Evolutionary conservation across 2,797 vertebrate genomes (phyloP).

Genomic region (Chelonia mydas): DNA sequence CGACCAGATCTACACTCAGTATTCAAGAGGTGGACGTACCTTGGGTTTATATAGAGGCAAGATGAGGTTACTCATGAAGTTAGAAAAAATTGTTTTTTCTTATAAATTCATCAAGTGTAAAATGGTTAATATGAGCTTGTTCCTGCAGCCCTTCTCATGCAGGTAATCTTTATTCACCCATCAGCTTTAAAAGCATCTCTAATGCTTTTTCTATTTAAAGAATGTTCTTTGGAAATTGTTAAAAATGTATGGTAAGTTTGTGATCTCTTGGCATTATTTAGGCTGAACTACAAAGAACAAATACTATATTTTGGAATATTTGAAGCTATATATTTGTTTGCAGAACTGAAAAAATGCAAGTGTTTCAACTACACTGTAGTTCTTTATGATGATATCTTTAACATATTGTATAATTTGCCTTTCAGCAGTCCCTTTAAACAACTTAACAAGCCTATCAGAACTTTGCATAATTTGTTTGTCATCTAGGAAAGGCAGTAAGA

Average conservation of each 20-base stretch:
- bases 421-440: slow-evolving; percentile 34
- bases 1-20: no score
- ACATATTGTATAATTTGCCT: background rate
- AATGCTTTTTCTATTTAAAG: background rate
- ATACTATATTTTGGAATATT: background rate
- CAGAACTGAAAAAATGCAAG: background rate
- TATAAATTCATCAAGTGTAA: background rate
- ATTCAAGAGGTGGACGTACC: no score
- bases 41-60: no score
- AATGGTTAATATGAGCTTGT: background rate
- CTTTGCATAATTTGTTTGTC: slow-evolving; percentile 46
- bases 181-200: background rate
- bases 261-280: background rate
- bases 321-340: background rate
- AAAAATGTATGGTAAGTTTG: background rate
- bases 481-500: slow-evolving; percentile 25
- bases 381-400: background rate
- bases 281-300: background rate
- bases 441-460: slow-evolving; percentile 19
- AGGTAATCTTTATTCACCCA: background rate
- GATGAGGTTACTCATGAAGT: no score
- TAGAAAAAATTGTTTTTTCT: background rate
- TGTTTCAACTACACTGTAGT: background rate
- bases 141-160: background rate
- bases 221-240: background rate